Evolutionary conservation across 1,140 invertebrate genomes (phyloP), one percentile per base, ranked within the genome.

Genomic region (Trypoxylus dichotomus): DNA sequence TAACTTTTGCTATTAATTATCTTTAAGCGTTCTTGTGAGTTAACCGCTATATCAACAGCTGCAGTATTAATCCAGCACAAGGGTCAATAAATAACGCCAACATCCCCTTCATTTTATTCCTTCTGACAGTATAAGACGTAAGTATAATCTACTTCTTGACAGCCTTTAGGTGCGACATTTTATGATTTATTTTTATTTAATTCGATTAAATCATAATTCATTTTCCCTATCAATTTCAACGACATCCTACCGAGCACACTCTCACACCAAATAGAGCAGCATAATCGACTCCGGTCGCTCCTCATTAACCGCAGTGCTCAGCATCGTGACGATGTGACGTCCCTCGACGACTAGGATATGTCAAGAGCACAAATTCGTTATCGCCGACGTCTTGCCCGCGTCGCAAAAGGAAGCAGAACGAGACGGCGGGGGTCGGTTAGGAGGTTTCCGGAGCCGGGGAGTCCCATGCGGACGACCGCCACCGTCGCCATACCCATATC

Each of bases 311-410:
- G 32, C 5, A 8, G 3, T n/a, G 19, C n/a, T 19, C 47, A 19
- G 47, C 47, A 15, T n/a, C 47, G 47, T 54, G 15, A 54, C 47
- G 13, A 19, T 19, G 6, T 54, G 47, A 54, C 47, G 47, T 54
- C 47, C 47, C 47, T 54, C 19, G 47, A 15, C 47, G 47, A 19
- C 11, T 47, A 47, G n/a, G n/a, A 47, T 47, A 54, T 19, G 47
- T 54, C 47, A 54, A 54, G 47, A 54, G 19, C 47, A 54, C 47
- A 54, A 54, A 54, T 54, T 54, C 47, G 47, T 54, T 54, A 54
- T 54, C 47, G 47, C 15, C 13, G 47, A 54, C 47, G 47, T 54
- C 47, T 54, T 54, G 15, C 47, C 47, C 19, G 15, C n/a, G 5
- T 19, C 43, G 47, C n/a, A n/a, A 54, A 54, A 54, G 47, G 15